Base-by-base conservation (phyloP, 1,140 invertebrate species). In the Heliconius hewitsoni region DNA sequence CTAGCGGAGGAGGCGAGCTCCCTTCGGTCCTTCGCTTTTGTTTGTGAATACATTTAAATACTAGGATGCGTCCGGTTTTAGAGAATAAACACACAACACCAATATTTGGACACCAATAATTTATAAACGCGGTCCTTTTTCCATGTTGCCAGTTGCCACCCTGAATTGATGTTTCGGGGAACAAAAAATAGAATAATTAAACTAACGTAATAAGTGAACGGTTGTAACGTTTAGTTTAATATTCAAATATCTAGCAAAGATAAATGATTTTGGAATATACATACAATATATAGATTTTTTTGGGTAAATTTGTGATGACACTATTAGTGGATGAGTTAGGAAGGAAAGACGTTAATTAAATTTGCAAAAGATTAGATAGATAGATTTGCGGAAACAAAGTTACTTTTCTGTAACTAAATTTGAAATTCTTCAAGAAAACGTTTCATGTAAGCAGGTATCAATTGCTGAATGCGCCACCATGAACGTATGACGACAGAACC, bases 41-140 rank as follows among this genome's bases (percentile, higher is more conserved):
- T 94, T 94, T 93, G 90, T 86, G 86, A 87, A 93, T 90, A 92
- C 87, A 94, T 93, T 92, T 92, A 92, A 93, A 93, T 93, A 92
- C 89, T 87, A 71, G 85, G 88, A 89, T 88, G 88, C 90, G 89
- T 91, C 91, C 90, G 91, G 91, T 87, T 87, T 89, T 87, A 86
- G 88, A 91, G 88, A 90, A 89, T 87, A 90, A 92, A 90, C 86
- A 90, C 79, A 78, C 80, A 87, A 85, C 86, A 87, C 83, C 87
- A 90, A 91, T 92, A 89, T 93, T 93, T 90, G 89, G 85, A 86
- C 84, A 85, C 84, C 90, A 89, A 91, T 92, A 92, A 91, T 91
- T 89, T 91, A 91, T 89, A 86, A 91, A 84, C 81, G 83, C 79
- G 89, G 85, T 85, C 87, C 86, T 87, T 89, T 90, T 88, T 85